These are phyloP conservation scores for Tenebrosternarchus preto DNA, from an alignment of 2,113 vertebrate species.

Conservation along the genomic window DNA sequence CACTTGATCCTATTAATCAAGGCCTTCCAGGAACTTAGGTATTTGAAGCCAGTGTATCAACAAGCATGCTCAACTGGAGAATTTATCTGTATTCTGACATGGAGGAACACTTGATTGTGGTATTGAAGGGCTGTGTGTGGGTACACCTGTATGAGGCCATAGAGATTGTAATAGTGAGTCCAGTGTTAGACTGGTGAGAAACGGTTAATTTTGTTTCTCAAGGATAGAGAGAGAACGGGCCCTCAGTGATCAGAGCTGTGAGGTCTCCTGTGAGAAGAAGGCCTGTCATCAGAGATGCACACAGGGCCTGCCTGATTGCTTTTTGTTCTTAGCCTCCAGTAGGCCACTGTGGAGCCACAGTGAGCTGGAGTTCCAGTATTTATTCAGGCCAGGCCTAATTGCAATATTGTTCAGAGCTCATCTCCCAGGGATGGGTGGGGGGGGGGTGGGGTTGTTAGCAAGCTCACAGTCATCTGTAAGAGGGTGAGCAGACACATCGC, in stretches of 20 bases:
- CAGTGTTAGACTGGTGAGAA: constrained; percentile 12
- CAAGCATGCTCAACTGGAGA: no score
- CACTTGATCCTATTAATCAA: background rate
- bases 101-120: no score
- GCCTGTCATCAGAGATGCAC: no score
- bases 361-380: constrained; percentile 36
- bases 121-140: background rate
- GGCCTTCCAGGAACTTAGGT: background rate
- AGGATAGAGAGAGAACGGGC: background rate
- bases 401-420: background rate
- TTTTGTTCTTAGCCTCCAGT: constrained; percentile 30
- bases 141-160: background rate
- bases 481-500: background rate
- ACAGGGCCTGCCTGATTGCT: constrained; percentile 34
- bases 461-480: constrained; percentile 15
- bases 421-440: constrained; percentile 26
- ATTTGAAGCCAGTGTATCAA: background rate
- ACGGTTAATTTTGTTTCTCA: constrained; percentile 23
- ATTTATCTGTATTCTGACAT: background rate
- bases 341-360: constrained; percentile 42
- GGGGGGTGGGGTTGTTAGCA: constrained; percentile 30
- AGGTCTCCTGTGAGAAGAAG: no score
- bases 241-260: constrained; percentile 24
- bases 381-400: constrained; percentile 46
- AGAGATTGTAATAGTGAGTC: background rate